Evolutionary conservation across 2,797 vertebrate species (phyloP).

Genomic region (Phylloscopus collybita): DNA sequence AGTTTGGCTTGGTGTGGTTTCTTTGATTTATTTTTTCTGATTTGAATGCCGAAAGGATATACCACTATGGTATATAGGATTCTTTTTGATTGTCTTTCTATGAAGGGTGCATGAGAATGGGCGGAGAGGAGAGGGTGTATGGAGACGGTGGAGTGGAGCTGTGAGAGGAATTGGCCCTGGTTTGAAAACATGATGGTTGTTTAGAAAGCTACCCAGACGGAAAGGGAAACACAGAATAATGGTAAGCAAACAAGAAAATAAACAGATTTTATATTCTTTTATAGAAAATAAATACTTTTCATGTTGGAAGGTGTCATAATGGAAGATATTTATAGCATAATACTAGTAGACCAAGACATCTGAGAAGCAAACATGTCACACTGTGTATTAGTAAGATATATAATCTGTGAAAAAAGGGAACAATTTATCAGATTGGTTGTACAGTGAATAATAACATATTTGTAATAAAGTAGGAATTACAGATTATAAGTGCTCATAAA

Average conservation of each 20-base stretch:
- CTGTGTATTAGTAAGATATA: not conserved
- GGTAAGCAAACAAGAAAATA: not conserved
- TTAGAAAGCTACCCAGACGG: not conserved
- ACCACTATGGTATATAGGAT: not conserved
- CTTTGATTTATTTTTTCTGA: not conserved
- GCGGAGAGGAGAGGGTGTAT: too few species aligned
- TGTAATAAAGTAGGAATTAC: not conserved
- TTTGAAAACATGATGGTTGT: not conserved
- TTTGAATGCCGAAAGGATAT: not conserved
- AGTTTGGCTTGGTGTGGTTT: not conserved
- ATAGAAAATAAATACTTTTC: not conserved
- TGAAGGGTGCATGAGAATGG: accelerated
- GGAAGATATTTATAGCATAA: not conserved
- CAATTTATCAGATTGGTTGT: not conserved
- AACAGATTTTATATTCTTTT: not conserved
- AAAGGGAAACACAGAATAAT: not conserved
- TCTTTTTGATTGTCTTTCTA: not conserved
- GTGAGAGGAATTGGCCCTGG: not conserved
- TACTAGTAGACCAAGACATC: not conserved
- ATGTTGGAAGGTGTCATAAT: not conserved
- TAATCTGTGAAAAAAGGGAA: not conserved
- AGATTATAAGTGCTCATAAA: not conserved
- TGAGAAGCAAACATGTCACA: not conserved
- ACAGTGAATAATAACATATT: not conserved
- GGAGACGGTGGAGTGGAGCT: not conserved